These are phyloP conservation scores for Thalassophryne amazonica DNA, from an alignment of 2,797 vertebrate species.

Conservation along the genomic window DNA sequence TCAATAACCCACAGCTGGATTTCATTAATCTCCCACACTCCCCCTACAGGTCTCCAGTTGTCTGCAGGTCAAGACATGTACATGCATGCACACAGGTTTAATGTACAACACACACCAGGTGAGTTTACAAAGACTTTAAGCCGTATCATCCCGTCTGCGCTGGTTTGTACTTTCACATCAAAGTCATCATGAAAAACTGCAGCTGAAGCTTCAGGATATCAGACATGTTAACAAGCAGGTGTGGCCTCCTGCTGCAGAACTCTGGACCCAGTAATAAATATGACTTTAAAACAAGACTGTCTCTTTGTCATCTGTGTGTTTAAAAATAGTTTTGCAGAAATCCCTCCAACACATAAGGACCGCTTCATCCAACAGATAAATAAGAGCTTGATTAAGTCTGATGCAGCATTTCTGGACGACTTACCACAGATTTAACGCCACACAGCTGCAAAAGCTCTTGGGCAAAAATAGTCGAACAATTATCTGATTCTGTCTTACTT, in stretches of 20 bases:
- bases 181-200: slow-evolving; percentile 31
- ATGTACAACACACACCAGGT: slow-evolving; percentile 3
- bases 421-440: slow-evolving; percentile 13
- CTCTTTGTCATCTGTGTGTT: not conserved
- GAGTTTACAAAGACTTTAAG: slow-evolving; percentile 15
- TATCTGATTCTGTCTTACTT: slow-evolving; percentile 32
- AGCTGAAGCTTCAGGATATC: slow-evolving; percentile 2
- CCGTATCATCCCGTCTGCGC: slow-evolving; percentile 20
- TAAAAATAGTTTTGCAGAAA: not conserved
- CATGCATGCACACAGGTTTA: slow-evolving; percentile 2
- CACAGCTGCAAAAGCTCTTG: slow-evolving; percentile 65
- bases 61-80: slow-evolving; percentile 20
- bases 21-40: too few relatives aligned
- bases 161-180: too few relatives aligned
- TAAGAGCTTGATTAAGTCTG: not conserved
- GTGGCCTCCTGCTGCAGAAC: slow-evolving; percentile 46
- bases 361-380: not conserved
- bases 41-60: slow-evolving; percentile 33
- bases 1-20: slow-evolving; percentile 47
- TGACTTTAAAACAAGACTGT: not conserved
- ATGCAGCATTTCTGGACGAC: slow-evolving; percentile 5
- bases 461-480: slow-evolving; percentile 35
- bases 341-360: not conserved
- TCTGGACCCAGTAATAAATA: not conserved
- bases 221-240: not conserved